Percentiles rank a stretch among this genome's conserved stretches.
Conservation (phyloP, 2,113 vertebrate species). For the Nothocercus julius region DNA sequence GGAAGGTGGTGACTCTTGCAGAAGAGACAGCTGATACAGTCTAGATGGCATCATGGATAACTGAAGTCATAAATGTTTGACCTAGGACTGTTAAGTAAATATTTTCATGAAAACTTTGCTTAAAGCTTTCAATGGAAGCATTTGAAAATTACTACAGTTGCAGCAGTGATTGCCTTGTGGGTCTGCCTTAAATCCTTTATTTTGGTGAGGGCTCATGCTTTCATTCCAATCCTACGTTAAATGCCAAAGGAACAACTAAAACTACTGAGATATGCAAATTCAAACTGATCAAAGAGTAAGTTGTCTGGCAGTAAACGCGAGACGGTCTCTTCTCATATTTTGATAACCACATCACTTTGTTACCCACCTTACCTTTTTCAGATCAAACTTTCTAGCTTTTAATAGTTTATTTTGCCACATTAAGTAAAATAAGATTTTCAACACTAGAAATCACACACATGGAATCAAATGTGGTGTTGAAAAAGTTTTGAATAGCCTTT, state of each 20-base stretch:
- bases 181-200: not conserved
- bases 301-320: not conserved
- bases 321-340: not conserved
- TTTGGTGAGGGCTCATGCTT: not conserved
- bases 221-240: not conserved
- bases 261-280: not conserved
- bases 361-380: not conserved
- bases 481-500: not conserved
- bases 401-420: not conserved
- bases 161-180: not conserved
- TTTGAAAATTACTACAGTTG: not conserved
- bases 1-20: not conserved
- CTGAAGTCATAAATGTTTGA: not conserved
- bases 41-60: not conserved
- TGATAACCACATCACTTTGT: not conserved
- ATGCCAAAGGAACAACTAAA: not conserved
- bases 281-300: not conserved
- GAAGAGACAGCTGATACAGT: accelerated
- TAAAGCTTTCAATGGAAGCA: not conserved
- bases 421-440: not conserved
- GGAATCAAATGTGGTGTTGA: not conserved
- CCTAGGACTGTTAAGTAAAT: not conserved
- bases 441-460: not conserved
- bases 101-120: not conserved
- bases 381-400: not conserved